phyloP scores from a whole-genome alignment of 23 tunicate genomes.

The Styela clava region DNA sequence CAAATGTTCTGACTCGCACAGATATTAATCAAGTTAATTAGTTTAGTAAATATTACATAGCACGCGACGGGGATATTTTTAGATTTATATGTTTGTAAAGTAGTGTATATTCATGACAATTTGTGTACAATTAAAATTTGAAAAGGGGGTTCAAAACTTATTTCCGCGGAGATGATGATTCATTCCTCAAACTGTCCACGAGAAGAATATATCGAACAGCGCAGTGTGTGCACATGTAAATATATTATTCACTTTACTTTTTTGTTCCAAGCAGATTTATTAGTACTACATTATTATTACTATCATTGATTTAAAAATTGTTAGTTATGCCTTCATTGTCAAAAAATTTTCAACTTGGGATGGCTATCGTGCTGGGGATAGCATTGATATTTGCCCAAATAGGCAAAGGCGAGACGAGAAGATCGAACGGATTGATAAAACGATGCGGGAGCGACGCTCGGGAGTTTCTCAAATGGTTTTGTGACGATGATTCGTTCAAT shows the following conservation, averaged over 20 bases:
- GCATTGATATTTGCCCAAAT: not conserved
- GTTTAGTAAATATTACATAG: not conserved
- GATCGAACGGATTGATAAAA: constrained; percentile 25
- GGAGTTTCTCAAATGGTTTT: constrained; percentile 29
- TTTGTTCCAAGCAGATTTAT: no score
- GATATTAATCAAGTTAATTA: not conserved
- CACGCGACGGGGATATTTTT: not conserved
- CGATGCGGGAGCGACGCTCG: constrained; percentile 26
- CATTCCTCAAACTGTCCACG: no score
- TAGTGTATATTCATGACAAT: not conserved
- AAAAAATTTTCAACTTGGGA: not conserved
- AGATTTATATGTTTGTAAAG: not conserved
- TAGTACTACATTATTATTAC: no score
- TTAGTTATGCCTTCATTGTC: no score
- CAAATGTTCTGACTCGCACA: not conserved
- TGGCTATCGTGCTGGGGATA: not conserved
- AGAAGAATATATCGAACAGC: no score
- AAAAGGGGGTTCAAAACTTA: not conserved
- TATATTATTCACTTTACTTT: no score
- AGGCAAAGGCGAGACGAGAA: not conserved
- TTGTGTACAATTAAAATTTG: not conserved
- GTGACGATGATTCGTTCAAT: constrained; percentile 15
- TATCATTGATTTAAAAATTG: no score
- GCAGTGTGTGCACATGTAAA: no score
- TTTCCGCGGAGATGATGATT: no score